Percentiles rank a stretch among this genome's conserved stretches.
Evolutionary conservation across 2,888 invertebrate species (phyloP).

Genomic region (Sceliomorpha sp.): DNA sequence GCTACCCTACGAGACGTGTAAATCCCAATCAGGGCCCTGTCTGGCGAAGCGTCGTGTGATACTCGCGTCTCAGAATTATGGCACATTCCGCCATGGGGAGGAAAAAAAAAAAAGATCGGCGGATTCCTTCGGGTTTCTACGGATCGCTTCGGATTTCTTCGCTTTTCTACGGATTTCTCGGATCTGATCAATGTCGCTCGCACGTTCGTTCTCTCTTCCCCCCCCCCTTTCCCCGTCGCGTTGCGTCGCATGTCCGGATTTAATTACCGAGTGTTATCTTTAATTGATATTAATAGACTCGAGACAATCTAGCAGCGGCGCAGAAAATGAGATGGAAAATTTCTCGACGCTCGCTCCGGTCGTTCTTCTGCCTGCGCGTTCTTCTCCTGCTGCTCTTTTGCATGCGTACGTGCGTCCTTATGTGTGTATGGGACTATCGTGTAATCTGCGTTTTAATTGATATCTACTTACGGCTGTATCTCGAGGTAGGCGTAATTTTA

Average conservation of each 20-base stretch:
- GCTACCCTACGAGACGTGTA: conserved; percentile 37
- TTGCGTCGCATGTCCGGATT: conserved; percentile 43
- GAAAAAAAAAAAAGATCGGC: conserved; percentile 23
- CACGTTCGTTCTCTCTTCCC: too few species aligned
- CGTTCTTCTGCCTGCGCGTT: too few species aligned
- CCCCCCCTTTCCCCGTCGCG: too few species aligned
- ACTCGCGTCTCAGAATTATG: conserved; percentile 37
- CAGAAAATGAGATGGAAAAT: conserved; percentile 13
- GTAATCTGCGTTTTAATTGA: conserved; percentile 25
- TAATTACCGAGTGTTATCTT: conserved; percentile 51
- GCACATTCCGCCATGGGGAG: too few species aligned
- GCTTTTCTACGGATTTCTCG: conserved; percentile 23
- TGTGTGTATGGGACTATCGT: too few species aligned
- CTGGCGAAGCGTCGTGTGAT: conserved; percentile 18
- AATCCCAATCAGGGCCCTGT: conserved; percentile 23
- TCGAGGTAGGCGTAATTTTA: too few species aligned
- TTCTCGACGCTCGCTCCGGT: conserved; percentile 20
- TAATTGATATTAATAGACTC: conserved; percentile 55
- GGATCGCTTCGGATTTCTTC: too few species aligned
- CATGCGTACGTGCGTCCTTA: too few species aligned
- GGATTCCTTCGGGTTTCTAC: too few species aligned
- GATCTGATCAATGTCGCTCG: conserved; percentile 45
- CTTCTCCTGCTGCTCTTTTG: too few species aligned
- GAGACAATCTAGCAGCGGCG: conserved; percentile 5
- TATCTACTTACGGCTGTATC: background rate